Evolutionary conservation across 2,888 invertebrate genomes (phyloP), one percentile per base, ranked within the genome.

Genomic region (Electrophaes corylata): DNA sequence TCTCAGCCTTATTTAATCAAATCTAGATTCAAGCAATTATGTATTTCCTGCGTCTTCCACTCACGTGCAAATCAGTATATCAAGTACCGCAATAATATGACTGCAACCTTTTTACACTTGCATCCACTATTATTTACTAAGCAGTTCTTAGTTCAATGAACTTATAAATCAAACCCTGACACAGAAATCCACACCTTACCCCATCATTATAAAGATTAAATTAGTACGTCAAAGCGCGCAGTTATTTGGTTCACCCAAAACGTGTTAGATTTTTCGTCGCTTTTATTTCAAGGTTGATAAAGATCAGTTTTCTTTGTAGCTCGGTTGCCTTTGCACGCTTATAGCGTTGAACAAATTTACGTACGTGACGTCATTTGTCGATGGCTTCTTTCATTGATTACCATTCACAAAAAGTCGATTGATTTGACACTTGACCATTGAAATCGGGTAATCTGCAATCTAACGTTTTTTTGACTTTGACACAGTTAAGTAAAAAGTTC

Each of bases 61-160:
- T 20, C 14, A 43, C 31, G 52, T 43, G 52, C 57, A 35, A 52
- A 58, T 58, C 57, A 58, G 26, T 41, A 46, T 61, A 60, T 48
- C 51, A 61, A 74, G 65, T 72, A 70, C 75, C 78, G 75, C 70
- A 78, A 78, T 69, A 66, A 66, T 64, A 59, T 64, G 65, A 63
- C n/a, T 60, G 57, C 58, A 66, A 71, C 73, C 67, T 81, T 80
- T 78, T 80, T 73, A 78, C 79, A 75, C 79, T 75, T 77, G 75
- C 80, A 81, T 76, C 73, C 70, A 66, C 71, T 72, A 72, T 82
- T 86, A 84, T 86, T 88, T 85, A 80, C 81, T 79, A 76, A 82
- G 75, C 78, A 75, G 72, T 72, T 71, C 73, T 72, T 66, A 77
- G 88, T 84, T 85, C 87, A 78, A 70, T 79, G 88, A 88, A 84